phyloP scores from a whole-genome alignment of 2,797 vertebrate genomes.

The Anomalospiza imberbis region DNA sequence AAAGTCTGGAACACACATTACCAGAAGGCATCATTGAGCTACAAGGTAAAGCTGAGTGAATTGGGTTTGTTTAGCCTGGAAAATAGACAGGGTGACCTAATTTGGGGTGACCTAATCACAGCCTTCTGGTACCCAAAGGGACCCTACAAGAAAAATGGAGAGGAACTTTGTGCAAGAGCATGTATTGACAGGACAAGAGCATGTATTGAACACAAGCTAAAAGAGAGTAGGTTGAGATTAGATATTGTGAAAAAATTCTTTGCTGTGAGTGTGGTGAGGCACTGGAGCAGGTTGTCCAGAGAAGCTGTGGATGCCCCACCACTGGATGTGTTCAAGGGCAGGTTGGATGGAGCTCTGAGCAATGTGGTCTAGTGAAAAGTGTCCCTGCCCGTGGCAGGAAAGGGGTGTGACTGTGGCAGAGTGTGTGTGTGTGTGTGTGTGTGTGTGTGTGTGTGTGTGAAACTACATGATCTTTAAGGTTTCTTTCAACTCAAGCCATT shows the following conservation, averaged over 20 bases:
- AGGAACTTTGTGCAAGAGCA: not conserved
- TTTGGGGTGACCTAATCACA: not conserved
- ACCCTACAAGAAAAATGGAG: not conserved
- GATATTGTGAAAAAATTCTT: not conserved
- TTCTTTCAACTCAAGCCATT: not conserved
- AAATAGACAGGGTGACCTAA: not conserved
- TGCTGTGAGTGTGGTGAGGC: not conserved
- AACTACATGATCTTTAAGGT: not conserved
- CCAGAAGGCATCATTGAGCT: not conserved
- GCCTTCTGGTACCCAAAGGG: not conserved
- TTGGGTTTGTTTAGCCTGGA: not conserved
- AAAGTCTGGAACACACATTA: not conserved
- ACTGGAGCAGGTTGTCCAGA: not conserved
- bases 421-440: not conserved
- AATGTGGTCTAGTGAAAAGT: not conserved
- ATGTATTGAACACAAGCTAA: not conserved
- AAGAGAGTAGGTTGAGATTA: not conserved
- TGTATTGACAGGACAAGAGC: not conserved
- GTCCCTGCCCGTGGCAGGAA: no score
- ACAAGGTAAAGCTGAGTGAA: not conserved
- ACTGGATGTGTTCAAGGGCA: not conserved
- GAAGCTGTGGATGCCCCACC: not conserved
- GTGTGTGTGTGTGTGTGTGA: not conserved
- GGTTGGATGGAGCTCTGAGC: not conserved
- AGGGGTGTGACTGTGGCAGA: no score